Base-by-base conservation (phyloP, 53 echinoderm and acorn worm species). In the Arbacia lixula region DNA sequence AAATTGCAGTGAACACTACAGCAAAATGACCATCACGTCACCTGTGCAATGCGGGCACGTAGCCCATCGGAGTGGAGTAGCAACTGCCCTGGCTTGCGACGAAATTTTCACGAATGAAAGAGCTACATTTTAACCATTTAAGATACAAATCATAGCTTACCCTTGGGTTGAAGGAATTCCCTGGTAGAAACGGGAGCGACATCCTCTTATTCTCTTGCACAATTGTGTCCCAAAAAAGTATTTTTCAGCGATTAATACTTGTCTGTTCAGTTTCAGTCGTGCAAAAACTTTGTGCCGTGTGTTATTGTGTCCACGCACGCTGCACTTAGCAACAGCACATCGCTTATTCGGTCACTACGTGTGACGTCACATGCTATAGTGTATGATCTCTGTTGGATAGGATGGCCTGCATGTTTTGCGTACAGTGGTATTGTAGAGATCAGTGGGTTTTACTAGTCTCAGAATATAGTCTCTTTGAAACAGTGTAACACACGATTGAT, bases 111-210 rank as follows among this genome's bases (percentile, higher is more conserved):
- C n/a, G n/a, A n/a, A n/a, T n/a, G n/a, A n/a, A n/a, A n/a, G n/a
- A n/a, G n/a, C n/a, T n/a, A n/a, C n/a, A n/a, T n/a, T n/a, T n/a
- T n/a, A n/a, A n/a, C n/a, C n/a, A n/a, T n/a, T n/a, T n/a, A n/a
- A n/a, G n/a, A n/a, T n/a, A n/a, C n/a, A n/a, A n/a, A 73, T 51
- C 5, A 52, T 46, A 53, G 51, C 88, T 75, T 85, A 96, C 96
- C 72, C 93, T 93, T 50, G 81, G 68, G 76, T 96, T 86, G 71
- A 96, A 93, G 53, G 87, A 74, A 66, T 96, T 89, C 38, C 96
- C 96, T 29, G 96, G 96, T 35, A 96, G 85, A 85, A 96, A 96
- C 54, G 96, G 96, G 68, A 96, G 76, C 34, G 96, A 93, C 96
- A 96, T 95, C 39, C 12, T 68, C 6, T 36, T 27, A 40, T 43